Conservation (phyloP, 2,797 vertebrate species). For the Lutjanus argentimaculatus region DNA sequence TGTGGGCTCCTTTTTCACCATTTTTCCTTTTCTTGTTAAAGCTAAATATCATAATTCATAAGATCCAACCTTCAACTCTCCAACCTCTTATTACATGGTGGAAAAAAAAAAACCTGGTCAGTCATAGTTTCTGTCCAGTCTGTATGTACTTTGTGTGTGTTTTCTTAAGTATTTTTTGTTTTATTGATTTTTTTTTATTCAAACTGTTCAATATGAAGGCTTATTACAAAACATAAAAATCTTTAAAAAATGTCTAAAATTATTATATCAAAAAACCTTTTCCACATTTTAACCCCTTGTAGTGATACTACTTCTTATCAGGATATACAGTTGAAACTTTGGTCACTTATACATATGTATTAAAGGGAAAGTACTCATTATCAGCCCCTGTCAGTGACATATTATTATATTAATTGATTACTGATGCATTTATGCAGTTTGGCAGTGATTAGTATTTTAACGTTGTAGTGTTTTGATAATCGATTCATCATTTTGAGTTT, state of each 20-base stretch:
- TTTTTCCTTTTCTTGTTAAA: background rate
- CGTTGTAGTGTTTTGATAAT: background rate
- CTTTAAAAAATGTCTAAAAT: background rate
- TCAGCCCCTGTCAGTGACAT: background rate
- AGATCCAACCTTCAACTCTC: conserved; percentile 3
- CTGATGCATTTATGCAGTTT: background rate
- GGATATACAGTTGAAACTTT: background rate
- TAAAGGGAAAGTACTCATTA: background rate
- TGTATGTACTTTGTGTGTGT: too few species aligned
- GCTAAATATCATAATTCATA: background rate
- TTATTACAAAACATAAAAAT: background rate
- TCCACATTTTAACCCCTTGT: background rate
- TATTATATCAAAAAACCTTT: background rate
- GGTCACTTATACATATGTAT: too few species aligned
- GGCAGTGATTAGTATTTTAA: background rate
- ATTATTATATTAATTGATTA: background rate
- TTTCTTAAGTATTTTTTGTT: background rate
- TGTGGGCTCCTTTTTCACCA: background rate
- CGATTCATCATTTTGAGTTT: too few species aligned
- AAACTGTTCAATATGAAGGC: background rate
- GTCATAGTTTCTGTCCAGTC: background rate
- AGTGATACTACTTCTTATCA: background rate
- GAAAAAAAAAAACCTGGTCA: background rate
- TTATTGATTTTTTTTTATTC: background rate
- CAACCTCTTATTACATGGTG: background rate